Evolutionary conservation across 2,113 vertebrate genomes (phyloP).

Genomic region (Coptodon bakossiorum): DNA sequence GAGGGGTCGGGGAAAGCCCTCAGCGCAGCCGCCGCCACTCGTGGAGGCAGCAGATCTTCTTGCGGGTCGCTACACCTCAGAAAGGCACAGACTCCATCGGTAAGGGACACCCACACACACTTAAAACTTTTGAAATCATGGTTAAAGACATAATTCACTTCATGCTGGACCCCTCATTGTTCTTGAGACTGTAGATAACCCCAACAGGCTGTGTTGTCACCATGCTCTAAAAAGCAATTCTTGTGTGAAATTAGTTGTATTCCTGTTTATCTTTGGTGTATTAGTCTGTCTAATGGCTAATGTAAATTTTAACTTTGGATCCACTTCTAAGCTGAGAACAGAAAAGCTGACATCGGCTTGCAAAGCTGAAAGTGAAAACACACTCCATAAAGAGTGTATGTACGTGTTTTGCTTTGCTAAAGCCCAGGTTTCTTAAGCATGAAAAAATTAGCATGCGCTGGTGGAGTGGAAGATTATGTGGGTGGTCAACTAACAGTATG

Average conservation of each 20-base stretch:
- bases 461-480: neutral
- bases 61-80: slow-evolving; percentile 95
- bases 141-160: neutral
- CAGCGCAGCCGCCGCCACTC: slow-evolving; percentile 84
- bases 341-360: neutral
- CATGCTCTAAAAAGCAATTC: neutral
- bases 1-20: slow-evolving; percentile 66
- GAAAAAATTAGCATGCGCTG: neutral
- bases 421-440: neutral
- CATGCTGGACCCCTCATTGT: too few species aligned
- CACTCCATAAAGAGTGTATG: neutral
- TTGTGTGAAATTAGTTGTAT: neutral
- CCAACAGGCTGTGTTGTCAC: neutral
- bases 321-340: neutral
- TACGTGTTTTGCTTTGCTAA: neutral
- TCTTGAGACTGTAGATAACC: neutral
- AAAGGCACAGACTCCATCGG: slow-evolving; percentile 80
- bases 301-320: neutral
- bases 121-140: neutral
- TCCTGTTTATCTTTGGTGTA: neutral
- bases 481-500: neutral
- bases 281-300: neutral
- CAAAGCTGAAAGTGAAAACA: neutral
- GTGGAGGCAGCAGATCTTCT: slow-evolving; percentile 97
- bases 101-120: slow-evolving; percentile 38